A percentile compares a stretch with the other conserved stretches of the same genome.
These are phyloP conservation scores for Poecilia picta DNA, from an alignment of 2,797 vertebrate species.

Conservation along the genomic window DNA sequence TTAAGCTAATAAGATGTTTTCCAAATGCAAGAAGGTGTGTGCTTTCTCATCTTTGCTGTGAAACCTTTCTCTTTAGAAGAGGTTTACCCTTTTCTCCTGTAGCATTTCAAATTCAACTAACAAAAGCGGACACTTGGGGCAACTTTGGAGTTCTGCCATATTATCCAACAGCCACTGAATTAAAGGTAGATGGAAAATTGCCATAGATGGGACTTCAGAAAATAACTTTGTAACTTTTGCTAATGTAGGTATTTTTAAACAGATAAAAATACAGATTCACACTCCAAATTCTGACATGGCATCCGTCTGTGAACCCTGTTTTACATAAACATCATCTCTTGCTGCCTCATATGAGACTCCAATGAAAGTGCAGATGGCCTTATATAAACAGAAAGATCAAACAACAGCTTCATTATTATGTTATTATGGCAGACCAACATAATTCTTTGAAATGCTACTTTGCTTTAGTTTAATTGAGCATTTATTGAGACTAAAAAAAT, in stretches of 20 bases:
- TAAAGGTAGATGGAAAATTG: background rate
- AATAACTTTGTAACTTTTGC: no score
- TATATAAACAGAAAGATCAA: background rate
- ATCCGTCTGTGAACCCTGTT: background rate
- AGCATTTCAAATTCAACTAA: background rate
- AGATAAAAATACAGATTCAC: background rate
- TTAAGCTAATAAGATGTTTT: conserved; percentile 63
- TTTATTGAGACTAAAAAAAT: background rate
- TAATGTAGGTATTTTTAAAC: background rate
- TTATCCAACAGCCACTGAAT: background rate
- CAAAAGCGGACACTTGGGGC: background rate
- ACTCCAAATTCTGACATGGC: background rate
- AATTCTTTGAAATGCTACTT: background rate
- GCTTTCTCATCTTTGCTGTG: conserved; percentile 13
- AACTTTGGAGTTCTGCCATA: background rate
- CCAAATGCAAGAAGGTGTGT: conserved; percentile 40
- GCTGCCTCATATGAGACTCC: background rate
- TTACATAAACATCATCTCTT: background rate
- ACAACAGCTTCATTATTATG: background rate
- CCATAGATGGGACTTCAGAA: background rate
- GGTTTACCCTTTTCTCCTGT: background rate
- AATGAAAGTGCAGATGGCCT: background rate
- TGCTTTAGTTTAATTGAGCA: background rate
- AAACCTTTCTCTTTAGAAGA: conserved; percentile 15
- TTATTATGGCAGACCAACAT: background rate